Evolutionary conservation across 2,888 invertebrate genomes (phyloP).

Genomic region (Mesopsocus fuscifrons): DNA sequence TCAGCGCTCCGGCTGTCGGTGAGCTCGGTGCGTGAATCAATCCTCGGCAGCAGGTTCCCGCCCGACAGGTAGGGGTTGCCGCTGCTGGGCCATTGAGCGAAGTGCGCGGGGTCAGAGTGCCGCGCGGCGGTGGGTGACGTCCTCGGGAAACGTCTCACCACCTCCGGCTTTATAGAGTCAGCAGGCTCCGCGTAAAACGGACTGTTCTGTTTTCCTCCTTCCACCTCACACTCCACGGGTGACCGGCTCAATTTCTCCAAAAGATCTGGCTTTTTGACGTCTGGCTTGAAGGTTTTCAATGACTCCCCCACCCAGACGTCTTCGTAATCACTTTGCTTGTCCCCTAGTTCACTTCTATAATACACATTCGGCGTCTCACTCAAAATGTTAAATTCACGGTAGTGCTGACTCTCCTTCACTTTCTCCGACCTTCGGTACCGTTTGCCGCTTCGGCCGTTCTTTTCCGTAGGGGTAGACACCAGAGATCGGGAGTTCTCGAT

Average conservation of each 20-base stretch:
- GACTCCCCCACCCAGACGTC: slow-evolving; percentile 69
- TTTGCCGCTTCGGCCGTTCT: slow-evolving; percentile 21
- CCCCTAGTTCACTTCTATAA: slow-evolving; percentile 69
- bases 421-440: slow-evolving; percentile 3
- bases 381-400: slow-evolving; percentile 59
- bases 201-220: slow-evolving; percentile 44
- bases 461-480: slow-evolving; percentile 23
- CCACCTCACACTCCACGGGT: not conserved
- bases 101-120: slow-evolving; percentile 29
- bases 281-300: slow-evolving; percentile 21
- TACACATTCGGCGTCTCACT: slow-evolving; percentile 58
- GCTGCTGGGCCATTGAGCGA: slow-evolving; percentile 22
- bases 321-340: slow-evolving; percentile 88
- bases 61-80: slow-evolving; percentile 18
- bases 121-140: slow-evolving; percentile 18
- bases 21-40: slow-evolving; percentile 23
- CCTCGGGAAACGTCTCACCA: slow-evolving; percentile 22
- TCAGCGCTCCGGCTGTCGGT: slow-evolving; percentile 9
- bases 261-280: slow-evolving; percentile 12
- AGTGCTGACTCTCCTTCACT: slow-evolving; percentile 25
- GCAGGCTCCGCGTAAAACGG: slow-evolving; percentile 83
- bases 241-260: slow-evolving; percentile 3
- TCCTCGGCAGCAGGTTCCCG: slow-evolving; percentile 24
- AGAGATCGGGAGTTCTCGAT: slow-evolving; percentile 23
- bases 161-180: slow-evolving; percentile 47